Base-by-base conservation (phyloP, 1,140 invertebrate genomes). In the Drosophila novamexicana region DNA sequence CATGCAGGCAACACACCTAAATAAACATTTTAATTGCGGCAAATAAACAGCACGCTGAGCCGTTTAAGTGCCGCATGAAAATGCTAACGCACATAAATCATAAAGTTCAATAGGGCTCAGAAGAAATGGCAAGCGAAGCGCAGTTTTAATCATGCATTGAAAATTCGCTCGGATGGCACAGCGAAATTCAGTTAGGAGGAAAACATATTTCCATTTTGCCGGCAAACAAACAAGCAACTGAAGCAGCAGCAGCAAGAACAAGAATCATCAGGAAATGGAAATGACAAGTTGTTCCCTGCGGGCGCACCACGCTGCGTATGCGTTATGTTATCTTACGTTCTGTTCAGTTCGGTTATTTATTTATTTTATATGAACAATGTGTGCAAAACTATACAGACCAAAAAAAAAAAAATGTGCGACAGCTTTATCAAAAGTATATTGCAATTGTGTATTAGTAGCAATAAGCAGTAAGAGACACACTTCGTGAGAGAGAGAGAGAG, bases 1-100 rank as follows among this genome's bases (percentile, higher is more conserved):
- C 8, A 1, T 9, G 10, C 22, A 29, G 8, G 7, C 32, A 18
- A 14, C 22, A 14, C 10, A 29, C 16, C 37, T 8, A 9, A 49
- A 8, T 44, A 44, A 37, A 37, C 56, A 66, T 59, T 82, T 79
- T 83, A 83, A 80, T 76, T 84, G 81, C 81, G 73, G 59, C 81
- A 59, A 73, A 80, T 83, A 69, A 84, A 77, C 73, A 80, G 63
- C 56, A 9, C 12, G 39, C 7, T 37, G 16, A 7, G 36, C 22
- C 29, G 18, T 2, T 1, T 18, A 18, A 18, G 16, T 7, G 36
- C 22, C 14, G 44, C 58, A 29, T 22, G 12, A 16, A 54, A 37
- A 37, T 29, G 5, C 32, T 54, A 16, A 34, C 32, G 5, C 14
- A 6, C 32, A 47, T 12, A 1, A 42, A 69, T 44, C 37, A 62